phyloP scores from a whole-genome alignment of 2,888 invertebrate species.

The Pseudococcus jackbeardsleyi region DNA sequence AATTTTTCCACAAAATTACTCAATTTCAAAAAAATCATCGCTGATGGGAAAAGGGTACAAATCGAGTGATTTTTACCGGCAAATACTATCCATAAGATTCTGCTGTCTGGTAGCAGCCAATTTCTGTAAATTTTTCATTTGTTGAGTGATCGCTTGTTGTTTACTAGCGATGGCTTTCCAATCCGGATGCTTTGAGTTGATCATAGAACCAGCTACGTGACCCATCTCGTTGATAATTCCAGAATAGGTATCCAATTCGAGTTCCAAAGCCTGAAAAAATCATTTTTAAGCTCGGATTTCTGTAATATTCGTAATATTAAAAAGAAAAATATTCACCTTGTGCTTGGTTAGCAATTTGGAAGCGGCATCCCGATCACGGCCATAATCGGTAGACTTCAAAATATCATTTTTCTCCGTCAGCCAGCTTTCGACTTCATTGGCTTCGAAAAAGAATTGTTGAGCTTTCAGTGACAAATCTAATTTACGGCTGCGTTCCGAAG shows the following conservation, averaged over 20 bases:
- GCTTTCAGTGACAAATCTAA: slow-evolving; percentile 89
- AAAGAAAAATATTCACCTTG: slow-evolving; percentile 76
- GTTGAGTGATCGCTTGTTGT: slow-evolving; percentile 82
- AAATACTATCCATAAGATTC: slow-evolving; percentile 90
- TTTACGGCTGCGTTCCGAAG: slow-evolving; percentile 80
- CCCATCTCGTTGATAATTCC: slow-evolving; percentile 95
- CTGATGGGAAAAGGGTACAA: background rate
- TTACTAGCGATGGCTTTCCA: slow-evolving; percentile 83
- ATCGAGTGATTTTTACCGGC: slow-evolving; percentile 69
- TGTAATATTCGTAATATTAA: background rate
- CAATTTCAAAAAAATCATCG: background rate
- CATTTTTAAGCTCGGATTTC: background rate
- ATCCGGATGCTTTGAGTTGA: slow-evolving; percentile 84
- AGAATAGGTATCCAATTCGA: slow-evolving; percentile 91
- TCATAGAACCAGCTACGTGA: slow-evolving; percentile 85
- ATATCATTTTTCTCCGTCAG: slow-evolving; percentile 88
- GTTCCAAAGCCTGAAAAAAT: slow-evolving; percentile 80
- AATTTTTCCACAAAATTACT: background rate
- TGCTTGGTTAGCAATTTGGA: slow-evolving; percentile 95
- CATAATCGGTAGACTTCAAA: slow-evolving; percentile 86
- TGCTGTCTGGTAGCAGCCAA: slow-evolving; percentile 84
- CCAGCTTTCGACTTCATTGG: slow-evolving; percentile 94
- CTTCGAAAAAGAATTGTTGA: slow-evolving; percentile 93
- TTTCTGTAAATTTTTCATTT: slow-evolving; percentile 84
- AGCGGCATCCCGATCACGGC: slow-evolving; percentile 90